A percentile compares a stretch with the other conserved stretches of the same genome.
Evolutionary conservation across 2,888 invertebrate species (phyloP).

Genomic region (Agonum fuliginosum): DNA sequence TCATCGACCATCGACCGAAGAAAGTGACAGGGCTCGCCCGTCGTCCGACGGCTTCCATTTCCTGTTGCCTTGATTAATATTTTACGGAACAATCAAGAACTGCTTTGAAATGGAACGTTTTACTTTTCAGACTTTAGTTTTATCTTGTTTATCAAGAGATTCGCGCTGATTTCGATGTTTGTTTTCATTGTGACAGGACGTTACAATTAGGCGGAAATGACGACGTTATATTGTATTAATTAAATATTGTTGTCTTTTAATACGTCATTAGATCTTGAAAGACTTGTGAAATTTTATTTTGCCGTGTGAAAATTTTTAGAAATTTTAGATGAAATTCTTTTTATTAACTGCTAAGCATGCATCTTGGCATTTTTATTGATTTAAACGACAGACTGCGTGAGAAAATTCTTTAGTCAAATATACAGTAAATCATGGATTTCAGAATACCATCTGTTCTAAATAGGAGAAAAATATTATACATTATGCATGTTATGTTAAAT

Average conservation of each 20-base stretch:
- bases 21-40: constrained; percentile 40
- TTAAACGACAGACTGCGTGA: too few species aligned
- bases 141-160: constrained; percentile 11
- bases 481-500: too few species aligned
- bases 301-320: too few species aligned
- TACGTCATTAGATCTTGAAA: not conserved
- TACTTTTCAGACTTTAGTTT: not conserved
- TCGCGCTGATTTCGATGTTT: not conserved
- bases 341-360: too few species aligned
- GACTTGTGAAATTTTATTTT: too few species aligned
- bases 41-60: constrained; percentile 15
- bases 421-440: too few species aligned
- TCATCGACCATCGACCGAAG: constrained; percentile 25
- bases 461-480: too few species aligned
- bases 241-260: not conserved
- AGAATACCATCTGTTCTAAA: too few species aligned
- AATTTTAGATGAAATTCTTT: too few species aligned
- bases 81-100: constrained; percentile 30
- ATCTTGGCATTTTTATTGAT: too few species aligned
- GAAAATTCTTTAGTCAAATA: too few species aligned
- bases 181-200: not conserved
- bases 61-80: constrained; percentile 41
- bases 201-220: not conserved
- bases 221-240: not conserved
- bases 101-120: not conserved